A percentile compares a stretch with the other conserved stretches of the same genome.
Evolutionary conservation across 1,140 invertebrate species (phyloP).

Genomic region (Diachasmimorpha longicaudata): DNA sequence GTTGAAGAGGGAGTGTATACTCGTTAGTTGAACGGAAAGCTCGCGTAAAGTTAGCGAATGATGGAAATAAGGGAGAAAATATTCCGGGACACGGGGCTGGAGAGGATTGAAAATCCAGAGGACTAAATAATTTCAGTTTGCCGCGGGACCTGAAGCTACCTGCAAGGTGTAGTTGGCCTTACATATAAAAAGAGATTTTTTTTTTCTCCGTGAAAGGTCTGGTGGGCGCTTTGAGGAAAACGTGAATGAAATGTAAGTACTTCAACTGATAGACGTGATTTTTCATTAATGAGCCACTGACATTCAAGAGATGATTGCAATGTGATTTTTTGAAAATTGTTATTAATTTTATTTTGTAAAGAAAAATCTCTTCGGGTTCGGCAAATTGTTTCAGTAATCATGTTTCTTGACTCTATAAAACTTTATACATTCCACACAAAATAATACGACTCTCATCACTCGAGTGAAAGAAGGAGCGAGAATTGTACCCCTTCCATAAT

Average conservation of each 20-base stretch:
- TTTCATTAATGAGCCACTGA: background rate
- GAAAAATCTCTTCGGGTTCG: too few relatives aligned
- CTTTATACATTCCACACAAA: too few relatives aligned
- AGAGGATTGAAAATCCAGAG: conserved; percentile 1
- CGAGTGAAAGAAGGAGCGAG: too few relatives aligned
- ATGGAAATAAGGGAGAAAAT: conserved; percentile 15
- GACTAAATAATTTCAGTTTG: conserved; percentile 33
- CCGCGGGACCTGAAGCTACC: conserved; percentile 11
- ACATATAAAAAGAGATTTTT: background rate
- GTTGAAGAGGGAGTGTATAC: background rate
- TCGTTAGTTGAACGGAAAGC: conserved; percentile 27
- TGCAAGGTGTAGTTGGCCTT: background rate
- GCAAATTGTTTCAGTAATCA: too few relatives aligned
- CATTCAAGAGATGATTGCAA: background rate
- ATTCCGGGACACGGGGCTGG: background rate
- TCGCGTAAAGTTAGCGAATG: conserved; percentile 21
- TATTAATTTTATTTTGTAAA: too few relatives aligned
- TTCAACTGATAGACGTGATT: background rate
- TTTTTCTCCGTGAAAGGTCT: background rate
- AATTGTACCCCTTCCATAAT: too few relatives aligned
- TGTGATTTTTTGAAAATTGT: too few relatives aligned
- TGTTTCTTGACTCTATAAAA: too few relatives aligned
- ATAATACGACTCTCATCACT: too few relatives aligned
- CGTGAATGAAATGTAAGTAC: background rate
- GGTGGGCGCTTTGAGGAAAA: background rate